Conservation (phyloP, 2,888 invertebrate genomes). For the Ochlodes sylvanus region DNA sequence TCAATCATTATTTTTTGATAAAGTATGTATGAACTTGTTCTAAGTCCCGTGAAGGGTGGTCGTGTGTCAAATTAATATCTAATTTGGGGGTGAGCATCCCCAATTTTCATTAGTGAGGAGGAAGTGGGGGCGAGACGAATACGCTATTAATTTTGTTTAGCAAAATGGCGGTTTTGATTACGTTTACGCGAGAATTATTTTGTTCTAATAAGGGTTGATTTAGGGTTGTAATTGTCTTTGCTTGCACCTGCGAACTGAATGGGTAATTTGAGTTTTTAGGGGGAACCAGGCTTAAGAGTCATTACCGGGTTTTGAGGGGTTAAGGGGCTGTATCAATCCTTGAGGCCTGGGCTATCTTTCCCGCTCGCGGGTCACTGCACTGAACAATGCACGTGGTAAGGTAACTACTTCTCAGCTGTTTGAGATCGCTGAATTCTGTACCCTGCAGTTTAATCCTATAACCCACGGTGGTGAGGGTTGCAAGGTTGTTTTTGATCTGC, state of each 20-base stretch:
- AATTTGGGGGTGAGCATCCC: conserved; percentile 72
- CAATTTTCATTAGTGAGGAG: conserved; percentile 48
- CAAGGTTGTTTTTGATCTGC: too few relatives aligned
- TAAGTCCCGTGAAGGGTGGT: conserved; percentile 48
- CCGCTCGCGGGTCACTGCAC: too few relatives aligned
- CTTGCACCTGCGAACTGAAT: background rate
- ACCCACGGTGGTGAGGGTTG: too few relatives aligned
- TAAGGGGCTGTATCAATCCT: too few relatives aligned
- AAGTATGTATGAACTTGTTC: conserved; percentile 19
- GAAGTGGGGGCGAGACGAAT: conserved; percentile 36
- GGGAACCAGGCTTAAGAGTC: too few relatives aligned
- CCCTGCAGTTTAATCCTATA: too few relatives aligned
- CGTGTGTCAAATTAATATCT: conserved; percentile 76
- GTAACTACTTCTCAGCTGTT: too few relatives aligned
- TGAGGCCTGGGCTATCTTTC: too few relatives aligned
- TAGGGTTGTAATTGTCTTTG: conserved; percentile 18
- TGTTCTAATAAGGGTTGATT: conserved; percentile 24
- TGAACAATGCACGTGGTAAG: too few relatives aligned
- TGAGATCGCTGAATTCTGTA: too few relatives aligned
- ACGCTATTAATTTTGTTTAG: conserved; percentile 42
- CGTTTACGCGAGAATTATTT: conserved; percentile 32
- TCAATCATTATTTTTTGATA: background rate
- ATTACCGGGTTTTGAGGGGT: too few relatives aligned
- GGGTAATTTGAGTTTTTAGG: too few relatives aligned
- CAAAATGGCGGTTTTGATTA: conserved; percentile 42